phyloP scores from a whole-genome alignment of 30 jellyfish, hydroid and myxozoan species.

The Chrysaora quinquecirrha region DNA sequence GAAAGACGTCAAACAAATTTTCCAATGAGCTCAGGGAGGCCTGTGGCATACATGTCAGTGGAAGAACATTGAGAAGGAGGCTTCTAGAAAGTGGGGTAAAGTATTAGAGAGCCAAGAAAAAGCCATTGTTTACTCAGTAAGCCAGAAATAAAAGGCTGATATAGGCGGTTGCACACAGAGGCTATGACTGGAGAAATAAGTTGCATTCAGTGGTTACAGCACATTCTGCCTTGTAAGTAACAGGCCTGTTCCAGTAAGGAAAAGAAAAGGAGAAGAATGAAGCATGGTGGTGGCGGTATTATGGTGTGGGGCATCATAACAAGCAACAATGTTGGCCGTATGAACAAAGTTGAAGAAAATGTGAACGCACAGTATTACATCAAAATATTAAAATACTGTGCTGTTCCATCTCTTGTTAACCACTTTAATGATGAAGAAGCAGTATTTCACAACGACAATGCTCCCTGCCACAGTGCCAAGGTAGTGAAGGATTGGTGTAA shows the following conservation, averaged over 20 bases:
- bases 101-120: constrained; percentile 40
- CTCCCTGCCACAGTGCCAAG: constrained; percentile 64
- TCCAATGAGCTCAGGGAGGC: not conserved
- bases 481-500: constrained; percentile 6
- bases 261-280: constrained; percentile 50
- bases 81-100: constrained; percentile 27
- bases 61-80: constrained; percentile 36
- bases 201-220: constrained; percentile 57
- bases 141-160: not conserved
- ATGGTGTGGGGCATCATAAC: constrained; percentile 35
- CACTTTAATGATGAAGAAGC: not conserved
- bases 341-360: constrained; percentile 8
- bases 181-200: constrained; percentile 48
- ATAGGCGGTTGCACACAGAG: constrained; percentile 25
- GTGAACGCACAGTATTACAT: constrained; percentile 24
- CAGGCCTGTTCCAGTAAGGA: constrained; percentile 41
- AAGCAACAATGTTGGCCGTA: constrained; percentile 19
- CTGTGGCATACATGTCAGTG: constrained; percentile 1
- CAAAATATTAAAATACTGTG: constrained; percentile 27
- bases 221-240: constrained; percentile 45
- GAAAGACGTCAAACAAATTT: not conserved
- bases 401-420: constrained; percentile 17
- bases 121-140: constrained; percentile 2
- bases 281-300: constrained; percentile 68
- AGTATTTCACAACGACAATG: constrained; percentile 54